These are phyloP conservation scores for Danio rerio DNA, from an alignment of 2,113 vertebrate genomes.

Conservation along the genomic window DNA sequence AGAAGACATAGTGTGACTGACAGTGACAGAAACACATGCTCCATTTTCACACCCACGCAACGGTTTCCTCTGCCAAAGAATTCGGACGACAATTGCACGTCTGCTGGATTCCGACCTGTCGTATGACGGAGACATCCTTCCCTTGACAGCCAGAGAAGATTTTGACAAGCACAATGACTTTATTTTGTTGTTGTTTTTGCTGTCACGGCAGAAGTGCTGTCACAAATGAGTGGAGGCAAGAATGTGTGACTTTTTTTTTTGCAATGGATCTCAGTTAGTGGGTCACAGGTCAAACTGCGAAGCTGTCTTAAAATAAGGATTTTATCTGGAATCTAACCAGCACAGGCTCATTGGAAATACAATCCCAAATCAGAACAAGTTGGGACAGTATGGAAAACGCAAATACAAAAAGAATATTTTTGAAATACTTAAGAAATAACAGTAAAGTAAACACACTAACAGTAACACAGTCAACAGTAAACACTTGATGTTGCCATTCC, in stretches of 20 bases:
- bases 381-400: too few relatives aligned
- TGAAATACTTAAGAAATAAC: too few relatives aligned
- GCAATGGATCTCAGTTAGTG: background rate
- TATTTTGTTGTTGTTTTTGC: background rate
- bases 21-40: slow-evolving; percentile 15
- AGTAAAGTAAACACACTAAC: too few relatives aligned
- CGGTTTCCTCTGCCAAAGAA: slow-evolving; percentile 8
- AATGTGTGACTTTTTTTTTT: background rate
- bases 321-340: too few relatives aligned
- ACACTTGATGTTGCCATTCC: too few relatives aligned
- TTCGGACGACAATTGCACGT: slow-evolving; percentile 24
- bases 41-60: slow-evolving; percentile 5
- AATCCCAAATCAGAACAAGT: too few relatives aligned
- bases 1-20: background rate
- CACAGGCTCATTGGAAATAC: too few relatives aligned
- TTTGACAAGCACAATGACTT: slow-evolving; percentile 10
- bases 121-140: background rate
- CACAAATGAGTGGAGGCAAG: background rate
- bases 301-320: too few relatives aligned
- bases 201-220: background rate
- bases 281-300: background rate
- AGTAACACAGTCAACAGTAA: too few relatives aligned
- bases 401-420: too few relatives aligned
- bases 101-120: slow-evolving; percentile 1
- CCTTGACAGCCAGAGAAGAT: slow-evolving; percentile 16